Evolutionary conservation across 2,888 invertebrate species (phyloP), one percentile per base, ranked within the genome.

Genomic region (Leucophora obtusa): DNA sequence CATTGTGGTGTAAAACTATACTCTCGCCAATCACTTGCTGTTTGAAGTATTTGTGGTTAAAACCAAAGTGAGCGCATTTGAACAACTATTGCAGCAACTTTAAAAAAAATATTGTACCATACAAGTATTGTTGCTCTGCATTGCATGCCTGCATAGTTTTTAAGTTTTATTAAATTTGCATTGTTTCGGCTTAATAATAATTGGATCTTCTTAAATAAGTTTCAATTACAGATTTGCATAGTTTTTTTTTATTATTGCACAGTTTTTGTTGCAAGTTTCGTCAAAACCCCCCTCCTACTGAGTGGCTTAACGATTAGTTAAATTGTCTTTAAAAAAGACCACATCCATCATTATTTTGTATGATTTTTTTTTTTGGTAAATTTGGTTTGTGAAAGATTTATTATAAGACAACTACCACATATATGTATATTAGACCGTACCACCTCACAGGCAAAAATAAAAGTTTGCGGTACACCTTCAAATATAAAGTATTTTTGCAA

Each of bases 341-440:
- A 38, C 28, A 69, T 72, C 33, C 56, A 72, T 78, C 66, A 69
- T 53, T 58, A 75, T 69, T 68, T 60, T 28, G 28, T 28, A 35
- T 24, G 24, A 18, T 53, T 59, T 47, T 56, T 65, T 24, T 28
- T 56, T 28, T 54, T 18, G n/a, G n/a, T n/a, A n/a, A n/a, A n/a
- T n/a, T n/a, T n/a, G 14, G 7, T 54, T 24, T 14, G 24, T 6
- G 47, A 33, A 58, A 69, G 18, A 47, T 58, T 69, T 59, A 59
- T 69, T 18, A 6, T 7, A 28, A 11, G 24, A 35, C 51, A 14
- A 28, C 28, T 47, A 18, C 38, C 14, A 47, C 43, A 11, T 47
- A 59, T n/a, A n/a, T n/a, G n/a, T n/a, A n/a, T n/a, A n/a, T n/a
- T n/a, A n/a, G n/a, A n/a, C n/a, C n/a, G n/a, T n/a, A n/a, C n/a